Conservation (phyloP, 2,797 vertebrate species). For the Aldrovandia affinis region DNA sequence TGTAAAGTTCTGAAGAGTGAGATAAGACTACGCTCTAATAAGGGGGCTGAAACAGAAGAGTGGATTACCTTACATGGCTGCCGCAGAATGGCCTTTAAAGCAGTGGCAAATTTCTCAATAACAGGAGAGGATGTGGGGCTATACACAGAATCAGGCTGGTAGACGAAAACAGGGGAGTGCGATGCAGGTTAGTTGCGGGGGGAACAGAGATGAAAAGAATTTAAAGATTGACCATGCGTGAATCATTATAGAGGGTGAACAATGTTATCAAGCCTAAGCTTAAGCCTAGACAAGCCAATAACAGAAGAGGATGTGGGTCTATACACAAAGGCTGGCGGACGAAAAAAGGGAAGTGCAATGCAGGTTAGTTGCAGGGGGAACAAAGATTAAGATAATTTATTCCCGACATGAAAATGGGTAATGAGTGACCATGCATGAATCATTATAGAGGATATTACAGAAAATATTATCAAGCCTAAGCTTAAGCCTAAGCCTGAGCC, state of each 20-base stretch:
- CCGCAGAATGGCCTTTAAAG: constrained; percentile 74
- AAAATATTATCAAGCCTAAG: not conserved
- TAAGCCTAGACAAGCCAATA: too few relatives aligned
- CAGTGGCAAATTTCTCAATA: constrained; percentile 65
- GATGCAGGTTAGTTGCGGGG: not conserved
- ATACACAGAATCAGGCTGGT: constrained; percentile 73
- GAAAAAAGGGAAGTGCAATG: constrained; percentile 42
- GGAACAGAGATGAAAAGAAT: not conserved
- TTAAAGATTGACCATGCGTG: not conserved
- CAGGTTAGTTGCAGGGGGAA: not conserved
- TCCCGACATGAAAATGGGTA: too few relatives aligned
- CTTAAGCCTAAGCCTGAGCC: too few relatives aligned
- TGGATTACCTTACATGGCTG: constrained; percentile 78
- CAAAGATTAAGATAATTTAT: not conserved
- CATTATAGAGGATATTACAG: not conserved
- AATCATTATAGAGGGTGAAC: not conserved
- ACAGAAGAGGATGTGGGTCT: constrained; percentile 69
- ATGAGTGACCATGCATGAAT: not conserved
- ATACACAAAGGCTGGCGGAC: constrained; percentile 73
- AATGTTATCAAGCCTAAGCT: too few relatives aligned
- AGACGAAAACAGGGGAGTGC: constrained; percentile 54
- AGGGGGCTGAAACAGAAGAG: constrained; percentile 54
- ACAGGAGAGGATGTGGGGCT: constrained; percentile 69
- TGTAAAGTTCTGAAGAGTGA: not conserved
- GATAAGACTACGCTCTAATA: constrained; percentile 31